Conservation (phyloP, 2,888 invertebrate genomes). For the Pelosia muscerda region DNA sequence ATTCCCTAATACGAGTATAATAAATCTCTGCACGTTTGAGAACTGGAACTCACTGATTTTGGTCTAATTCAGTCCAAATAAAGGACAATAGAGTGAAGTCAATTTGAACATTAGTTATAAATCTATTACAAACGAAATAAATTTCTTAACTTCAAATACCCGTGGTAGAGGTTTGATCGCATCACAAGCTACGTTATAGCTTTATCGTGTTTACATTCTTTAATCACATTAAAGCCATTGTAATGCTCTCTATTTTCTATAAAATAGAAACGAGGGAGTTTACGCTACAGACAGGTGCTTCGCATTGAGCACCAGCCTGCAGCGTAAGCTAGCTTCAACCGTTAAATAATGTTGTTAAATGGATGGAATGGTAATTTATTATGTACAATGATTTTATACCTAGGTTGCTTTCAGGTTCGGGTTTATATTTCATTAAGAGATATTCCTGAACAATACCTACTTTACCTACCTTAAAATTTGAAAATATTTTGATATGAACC, state of each 20-base stretch:
- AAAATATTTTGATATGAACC: background rate
- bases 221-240: slow-evolving; percentile 60
- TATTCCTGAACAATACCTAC: background rate
- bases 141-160: slow-evolving; percentile 20
- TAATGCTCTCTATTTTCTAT: slow-evolving; percentile 46
- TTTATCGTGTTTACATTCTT: slow-evolving; percentile 44
- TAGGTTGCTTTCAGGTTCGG: too few relatives aligned
- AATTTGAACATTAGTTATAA: too few relatives aligned
- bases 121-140: background rate
- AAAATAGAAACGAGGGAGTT: slow-evolving; percentile 20
- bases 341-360: background rate
- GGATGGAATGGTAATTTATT: background rate
- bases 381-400: too few relatives aligned
- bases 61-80: too few relatives aligned
- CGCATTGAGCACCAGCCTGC: too few relatives aligned
- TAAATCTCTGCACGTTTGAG: background rate
- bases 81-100: too few relatives aligned
- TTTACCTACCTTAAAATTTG: background rate
- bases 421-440: too few relatives aligned
- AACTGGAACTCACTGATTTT: too few relatives aligned
- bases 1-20: too few relatives aligned
- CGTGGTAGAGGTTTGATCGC: slow-evolving; percentile 17
- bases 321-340: too few relatives aligned
- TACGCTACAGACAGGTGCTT: background rate
- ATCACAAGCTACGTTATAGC: slow-evolving; percentile 39